Evolutionary conservation across 2,888 invertebrate genomes (phyloP).

Genomic region (Dimorphilus gyrociliatus): DNA sequence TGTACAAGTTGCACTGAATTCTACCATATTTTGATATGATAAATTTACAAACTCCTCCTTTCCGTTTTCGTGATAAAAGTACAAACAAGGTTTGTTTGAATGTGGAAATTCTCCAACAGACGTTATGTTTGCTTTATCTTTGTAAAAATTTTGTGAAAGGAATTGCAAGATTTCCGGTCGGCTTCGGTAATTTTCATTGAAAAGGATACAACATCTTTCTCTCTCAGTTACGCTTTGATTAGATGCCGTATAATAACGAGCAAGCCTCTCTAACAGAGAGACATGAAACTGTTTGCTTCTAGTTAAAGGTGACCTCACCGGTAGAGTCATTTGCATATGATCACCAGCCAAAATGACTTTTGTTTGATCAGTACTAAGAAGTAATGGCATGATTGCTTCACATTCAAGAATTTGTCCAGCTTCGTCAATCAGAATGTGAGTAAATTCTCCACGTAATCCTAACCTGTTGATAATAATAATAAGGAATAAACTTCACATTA

Average conservation of each 20-base stretch:
- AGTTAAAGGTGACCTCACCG: constrained; percentile 51
- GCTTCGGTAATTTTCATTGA: constrained; percentile 29
- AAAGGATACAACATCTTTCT: constrained; percentile 20
- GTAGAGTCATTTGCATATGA: constrained; percentile 64
- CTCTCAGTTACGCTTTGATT: constrained; percentile 23
- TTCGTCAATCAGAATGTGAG: constrained; percentile 67
- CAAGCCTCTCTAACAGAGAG: constrained; percentile 56
- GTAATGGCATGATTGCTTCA: constrained; percentile 64
- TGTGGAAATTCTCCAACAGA: too few relatives aligned
- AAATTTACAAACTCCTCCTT: too few relatives aligned
- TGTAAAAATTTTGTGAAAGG: constrained; percentile 29
- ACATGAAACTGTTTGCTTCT: constrained; percentile 39
- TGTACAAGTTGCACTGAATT: too few relatives aligned
- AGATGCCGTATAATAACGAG: constrained; percentile 18
- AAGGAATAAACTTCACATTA: too few relatives aligned
- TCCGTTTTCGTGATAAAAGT: too few relatives aligned
- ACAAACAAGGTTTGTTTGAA: too few relatives aligned
- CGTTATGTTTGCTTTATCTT: constrained; percentile 22
- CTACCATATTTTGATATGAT: too few relatives aligned
- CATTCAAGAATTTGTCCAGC: constrained; percentile 73
- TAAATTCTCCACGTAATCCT: constrained; percentile 41
- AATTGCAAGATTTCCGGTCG: constrained; percentile 30
- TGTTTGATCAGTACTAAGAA: constrained; percentile 53
- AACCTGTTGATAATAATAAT: too few relatives aligned
- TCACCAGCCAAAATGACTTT: constrained; percentile 65